These are phyloP conservation scores for Hydractinia symbiolongicarpus DNA, from an alignment of 30 jellyfish, hydroid and myxozoan species.

Conservation along the genomic window DNA sequence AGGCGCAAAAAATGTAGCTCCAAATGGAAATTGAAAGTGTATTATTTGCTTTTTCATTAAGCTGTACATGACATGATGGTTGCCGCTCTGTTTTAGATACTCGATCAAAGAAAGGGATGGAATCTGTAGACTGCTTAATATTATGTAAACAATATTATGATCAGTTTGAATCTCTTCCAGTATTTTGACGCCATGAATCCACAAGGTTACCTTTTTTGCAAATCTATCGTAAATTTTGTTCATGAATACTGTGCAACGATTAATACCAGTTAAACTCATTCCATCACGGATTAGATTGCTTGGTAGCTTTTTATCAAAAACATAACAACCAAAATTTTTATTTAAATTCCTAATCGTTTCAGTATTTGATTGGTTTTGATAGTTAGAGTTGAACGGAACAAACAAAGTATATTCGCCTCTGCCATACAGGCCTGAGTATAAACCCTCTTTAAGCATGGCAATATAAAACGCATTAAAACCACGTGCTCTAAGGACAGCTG, in stretches of 20 bases:
- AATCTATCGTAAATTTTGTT: slow-evolving; percentile 7
- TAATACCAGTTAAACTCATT: background rate
- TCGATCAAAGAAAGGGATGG: background rate
- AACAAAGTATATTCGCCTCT: background rate
- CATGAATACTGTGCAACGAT: background rate
- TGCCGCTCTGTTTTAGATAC: slow-evolving; percentile 2
- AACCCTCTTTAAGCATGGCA: background rate
- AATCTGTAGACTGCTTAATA: background rate
- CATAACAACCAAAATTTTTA: background rate
- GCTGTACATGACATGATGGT: background rate
- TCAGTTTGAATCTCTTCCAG: background rate
- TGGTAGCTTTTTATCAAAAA: background rate
- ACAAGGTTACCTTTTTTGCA: background rate
- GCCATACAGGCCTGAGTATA: slow-evolving; percentile 14
- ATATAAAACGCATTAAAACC: background rate
- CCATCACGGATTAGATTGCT: slow-evolving; percentile 7
- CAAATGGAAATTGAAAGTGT: slow-evolving; percentile 18
- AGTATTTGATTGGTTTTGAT: background rate
- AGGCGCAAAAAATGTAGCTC: slow-evolving; percentile 24
- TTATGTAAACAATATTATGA: background rate
- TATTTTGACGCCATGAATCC: slow-evolving; percentile 10
- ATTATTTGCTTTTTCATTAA: slow-evolving; percentile 4
- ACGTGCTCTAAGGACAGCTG: slow-evolving; percentile 1
- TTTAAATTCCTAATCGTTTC: background rate
- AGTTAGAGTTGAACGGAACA: background rate